Base-by-base conservation (phyloP, 2,797 vertebrate species). In the Epinephelus malabaricus region DNA sequence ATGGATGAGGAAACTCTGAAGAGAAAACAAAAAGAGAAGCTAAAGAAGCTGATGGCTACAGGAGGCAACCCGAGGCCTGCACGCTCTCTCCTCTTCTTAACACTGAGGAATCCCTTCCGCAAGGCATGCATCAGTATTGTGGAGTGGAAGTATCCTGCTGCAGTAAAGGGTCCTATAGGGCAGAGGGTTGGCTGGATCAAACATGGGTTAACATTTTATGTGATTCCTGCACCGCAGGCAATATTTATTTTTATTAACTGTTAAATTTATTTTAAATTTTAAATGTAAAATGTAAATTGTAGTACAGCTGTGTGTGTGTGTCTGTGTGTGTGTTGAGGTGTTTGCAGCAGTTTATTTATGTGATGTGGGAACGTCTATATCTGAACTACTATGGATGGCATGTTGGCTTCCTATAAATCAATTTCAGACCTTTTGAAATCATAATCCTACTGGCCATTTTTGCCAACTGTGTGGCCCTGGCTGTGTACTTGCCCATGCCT, bases 131-230 rank as follows among this genome's bases (percentile, higher is more conserved):
- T 98, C 94, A 96, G 86, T 89, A 95, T 98, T 1, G 97, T 99
- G 88, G 98, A 98, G 79, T 98, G 97, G 98, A 99, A 98, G 96
- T 98, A 99, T 98, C 97, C 97, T 96, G 25, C 43, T 53, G 10
- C 46, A 23, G n/a, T 56, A 30, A 61, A 18, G 12, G 46, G 45
- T 62, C 45, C 14, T 17, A 18, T 38, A 14, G 65, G 8, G 17
- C 11, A 58, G 27, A 47, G 4, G 43, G 40, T 27, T 0, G 2
- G 14, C 46, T 61, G 60, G 40, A 60, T 63, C 18, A 23, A 30
- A 70, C 40, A 27, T 17, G 27, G 23, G 11, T 67, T 43, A 40
- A 18, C 8, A 34, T 47, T 19, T 54, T 1, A 56, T 49, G 12
- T 54, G 10, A 73, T 13, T 50, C 19, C 49, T 45, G 45, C 17